These are phyloP conservation scores for Indri indri DNA, from an alignment of 2,113 vertebrate genomes.

Conservation along the genomic window DNA sequence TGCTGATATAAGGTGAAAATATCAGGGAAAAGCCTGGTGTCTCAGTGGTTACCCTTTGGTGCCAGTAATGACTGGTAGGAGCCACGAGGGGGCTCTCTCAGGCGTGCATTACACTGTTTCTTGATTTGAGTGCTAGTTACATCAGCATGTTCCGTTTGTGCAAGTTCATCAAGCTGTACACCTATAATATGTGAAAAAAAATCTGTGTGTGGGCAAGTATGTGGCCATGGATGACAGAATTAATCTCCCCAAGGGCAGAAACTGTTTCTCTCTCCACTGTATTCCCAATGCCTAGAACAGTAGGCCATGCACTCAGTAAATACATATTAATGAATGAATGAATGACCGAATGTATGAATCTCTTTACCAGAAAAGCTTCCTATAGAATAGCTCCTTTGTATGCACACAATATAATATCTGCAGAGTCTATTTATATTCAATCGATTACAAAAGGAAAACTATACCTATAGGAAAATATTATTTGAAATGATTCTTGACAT, in stretches of 20 bases:
- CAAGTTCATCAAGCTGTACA: neutral
- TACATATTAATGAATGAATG: neutral
- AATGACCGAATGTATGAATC: neutral
- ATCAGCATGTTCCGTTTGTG: neutral
- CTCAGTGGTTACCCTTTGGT: neutral
- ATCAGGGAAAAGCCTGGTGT: neutral
- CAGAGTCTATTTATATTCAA: constrained; percentile 9
- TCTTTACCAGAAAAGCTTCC: constrained; percentile 30
- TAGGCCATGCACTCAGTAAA: neutral
- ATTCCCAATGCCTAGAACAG: neutral
- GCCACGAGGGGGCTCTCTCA: neutral
- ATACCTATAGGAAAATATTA: neutral
- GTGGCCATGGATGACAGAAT: neutral
- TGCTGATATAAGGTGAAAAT: neutral
- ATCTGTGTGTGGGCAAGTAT: neutral
- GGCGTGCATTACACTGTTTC: neutral
- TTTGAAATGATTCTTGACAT: neutral
- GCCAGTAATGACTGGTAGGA: neutral
- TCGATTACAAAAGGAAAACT: neutral
- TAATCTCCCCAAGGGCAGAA: neutral
- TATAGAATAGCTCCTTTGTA: neutral
- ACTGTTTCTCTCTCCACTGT: neutral
- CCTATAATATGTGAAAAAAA: neutral
- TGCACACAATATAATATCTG: neutral
- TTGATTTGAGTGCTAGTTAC: neutral